These are phyloP conservation scores for Numida meleagris DNA, from an alignment of 2,113 vertebrate genomes.

Conservation along the genomic window DNA sequence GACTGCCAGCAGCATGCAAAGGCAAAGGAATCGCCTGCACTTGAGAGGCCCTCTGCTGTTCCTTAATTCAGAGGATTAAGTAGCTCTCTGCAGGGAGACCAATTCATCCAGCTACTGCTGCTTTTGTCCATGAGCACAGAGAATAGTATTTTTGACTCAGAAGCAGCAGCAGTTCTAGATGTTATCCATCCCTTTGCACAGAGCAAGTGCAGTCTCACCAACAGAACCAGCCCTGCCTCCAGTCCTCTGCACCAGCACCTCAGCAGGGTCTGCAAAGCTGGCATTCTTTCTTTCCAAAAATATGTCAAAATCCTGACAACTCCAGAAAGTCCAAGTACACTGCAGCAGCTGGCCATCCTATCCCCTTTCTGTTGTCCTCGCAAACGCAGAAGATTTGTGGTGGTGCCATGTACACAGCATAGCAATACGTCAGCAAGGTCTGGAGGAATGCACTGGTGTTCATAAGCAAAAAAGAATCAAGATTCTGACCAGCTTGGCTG, in stretches of 20 bases:
- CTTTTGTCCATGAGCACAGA: background rate
- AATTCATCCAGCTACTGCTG: background rate
- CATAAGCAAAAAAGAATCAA: fast-evolving
- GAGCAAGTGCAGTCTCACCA: no score
- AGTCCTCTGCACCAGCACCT: fast-evolving
- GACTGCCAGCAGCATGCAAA: background rate
- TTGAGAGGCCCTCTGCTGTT: background rate
- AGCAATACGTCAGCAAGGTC: fast-evolving
- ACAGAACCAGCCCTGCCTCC: fast-evolving
- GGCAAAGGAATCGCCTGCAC: background rate
- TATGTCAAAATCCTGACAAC: fast-evolving
- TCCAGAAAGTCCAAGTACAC: fast-evolving
- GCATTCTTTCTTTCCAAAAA: fast-evolving
- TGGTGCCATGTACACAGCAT: fast-evolving
- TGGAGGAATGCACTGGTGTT: background rate
- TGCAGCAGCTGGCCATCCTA: fast-evolving
- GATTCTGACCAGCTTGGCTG: background rate
- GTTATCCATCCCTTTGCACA: fast-evolving
- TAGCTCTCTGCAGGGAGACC: background rate
- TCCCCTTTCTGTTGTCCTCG: fast-evolving
- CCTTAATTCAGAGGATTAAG: background rate
- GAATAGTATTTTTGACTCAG: background rate
- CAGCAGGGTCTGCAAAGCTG: fast-evolving
- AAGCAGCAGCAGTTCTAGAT: fast-evolving
- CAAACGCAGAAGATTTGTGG: fast-evolving